Percentiles rank a stretch among this genome's conserved stretches.
Conservation (phyloP, 2,888 invertebrate genomes). For the Lypha dubia region DNA sequence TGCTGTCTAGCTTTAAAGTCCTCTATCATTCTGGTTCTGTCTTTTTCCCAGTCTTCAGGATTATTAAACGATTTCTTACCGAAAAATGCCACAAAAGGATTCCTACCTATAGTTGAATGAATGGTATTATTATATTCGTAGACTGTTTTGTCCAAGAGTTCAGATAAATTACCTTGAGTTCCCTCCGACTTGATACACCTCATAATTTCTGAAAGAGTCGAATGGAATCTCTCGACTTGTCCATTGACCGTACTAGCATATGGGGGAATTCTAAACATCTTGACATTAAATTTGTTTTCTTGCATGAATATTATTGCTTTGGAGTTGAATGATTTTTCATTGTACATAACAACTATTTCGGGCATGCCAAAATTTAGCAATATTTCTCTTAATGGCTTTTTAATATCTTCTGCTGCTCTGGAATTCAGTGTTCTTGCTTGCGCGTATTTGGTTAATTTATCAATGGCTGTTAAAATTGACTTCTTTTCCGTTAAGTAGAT, state of each 20-base stretch:
- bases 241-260: slow-evolving; percentile 30
- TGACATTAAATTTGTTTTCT: slow-evolving; percentile 51
- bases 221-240: slow-evolving; percentile 42
- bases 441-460: not conserved
- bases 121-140: slow-evolving; percentile 46
- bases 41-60: no score
- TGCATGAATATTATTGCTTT: slow-evolving; percentile 37
- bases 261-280: slow-evolving; percentile 37
- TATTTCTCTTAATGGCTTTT: not conserved
- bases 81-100: slow-evolving; percentile 48
- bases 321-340: slow-evolving; percentile 50
- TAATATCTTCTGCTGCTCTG: not conserved
- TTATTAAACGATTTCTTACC: no score
- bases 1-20: slow-evolving; percentile 8
- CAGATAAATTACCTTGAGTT: slow-evolving; percentile 13
- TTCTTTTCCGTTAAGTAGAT: not conserved
- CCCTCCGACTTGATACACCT: slow-evolving; percentile 44
- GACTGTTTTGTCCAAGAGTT: slow-evolving; percentile 29
- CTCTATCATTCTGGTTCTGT: slow-evolving; percentile 25
- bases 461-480: not conserved
- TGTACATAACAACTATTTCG: slow-evolving; percentile 35
- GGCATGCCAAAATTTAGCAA: not conserved
- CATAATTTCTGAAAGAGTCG: slow-evolving; percentile 46
- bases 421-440: not conserved
- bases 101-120: slow-evolving; percentile 33